Evolutionary conservation across 2,113 vertebrate species (phyloP).

Genomic region (Hoplias malabaricus): DNA sequence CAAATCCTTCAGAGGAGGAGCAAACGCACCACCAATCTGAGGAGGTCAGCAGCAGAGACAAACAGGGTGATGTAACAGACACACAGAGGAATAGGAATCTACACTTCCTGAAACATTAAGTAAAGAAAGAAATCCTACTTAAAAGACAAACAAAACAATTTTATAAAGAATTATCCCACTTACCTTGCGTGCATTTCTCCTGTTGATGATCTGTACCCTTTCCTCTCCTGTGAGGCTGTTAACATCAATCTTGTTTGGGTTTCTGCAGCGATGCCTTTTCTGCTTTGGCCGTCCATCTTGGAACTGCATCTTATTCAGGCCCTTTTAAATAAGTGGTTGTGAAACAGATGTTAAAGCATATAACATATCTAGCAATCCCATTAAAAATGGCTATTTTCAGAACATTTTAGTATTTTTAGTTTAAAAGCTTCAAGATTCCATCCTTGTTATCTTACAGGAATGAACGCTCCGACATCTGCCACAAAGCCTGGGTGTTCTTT

Average conservation of each 20-base stretch:
- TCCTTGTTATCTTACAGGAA: conserved; percentile 80
- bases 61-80: not conserved
- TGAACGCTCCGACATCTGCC: conserved; percentile 92
- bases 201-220: conserved; percentile 95
- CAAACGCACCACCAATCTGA: conserved; percentile 95
- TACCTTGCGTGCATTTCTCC: conserved; percentile 98
- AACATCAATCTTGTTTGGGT: conserved; percentile 97
- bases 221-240: conserved; percentile 98
- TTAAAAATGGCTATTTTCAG: too few species aligned
- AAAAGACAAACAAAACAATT: not conserved
- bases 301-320: conserved; percentile 81
- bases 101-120: not conserved
- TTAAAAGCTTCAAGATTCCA: not conserved
- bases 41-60: conserved; percentile 24
- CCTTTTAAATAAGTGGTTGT: too few species aligned
- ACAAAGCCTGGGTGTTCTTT: conserved; percentile 94
- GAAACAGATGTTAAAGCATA: too few species aligned
- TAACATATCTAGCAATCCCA: too few species aligned
- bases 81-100: not conserved
- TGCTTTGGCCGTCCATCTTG: conserved; percentile 95
- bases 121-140: not conserved
- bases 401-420: too few species aligned
- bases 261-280: conserved; percentile 95
- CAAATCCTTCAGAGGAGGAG: conserved; percentile 94
- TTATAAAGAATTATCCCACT: not conserved